phyloP scores from a whole-genome alignment of 2,888 invertebrate species.

The Acleris sparsana region DNA sequence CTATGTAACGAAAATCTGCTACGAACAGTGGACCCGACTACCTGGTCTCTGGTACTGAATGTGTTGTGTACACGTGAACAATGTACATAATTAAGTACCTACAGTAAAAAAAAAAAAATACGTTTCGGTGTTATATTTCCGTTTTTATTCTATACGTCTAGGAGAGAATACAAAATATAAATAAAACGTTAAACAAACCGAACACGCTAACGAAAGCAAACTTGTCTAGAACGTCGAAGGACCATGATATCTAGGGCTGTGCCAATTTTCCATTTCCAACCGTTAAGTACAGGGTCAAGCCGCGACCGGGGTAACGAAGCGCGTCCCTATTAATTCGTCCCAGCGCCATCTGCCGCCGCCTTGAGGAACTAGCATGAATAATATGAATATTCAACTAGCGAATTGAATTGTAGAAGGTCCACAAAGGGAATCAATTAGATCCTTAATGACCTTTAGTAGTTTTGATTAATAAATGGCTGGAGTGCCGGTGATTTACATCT shows the following conservation, averaged over 20 bases:
- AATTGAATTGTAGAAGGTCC: conserved; percentile 32
- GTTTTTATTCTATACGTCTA: no score
- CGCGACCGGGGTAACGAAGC: conserved; percentile 29
- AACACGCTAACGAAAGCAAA: no score
- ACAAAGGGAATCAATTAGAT: conserved; percentile 36
- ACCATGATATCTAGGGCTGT: background rate
- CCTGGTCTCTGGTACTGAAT: no score
- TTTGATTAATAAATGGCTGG: conserved; percentile 36
- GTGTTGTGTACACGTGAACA: no score
- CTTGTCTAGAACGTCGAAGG: background rate
- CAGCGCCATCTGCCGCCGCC: conserved; percentile 27
- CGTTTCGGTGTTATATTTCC: no score
- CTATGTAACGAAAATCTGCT: no score
- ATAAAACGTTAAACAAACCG: no score
- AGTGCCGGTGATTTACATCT: conserved; percentile 29
- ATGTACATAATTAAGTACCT: no score
- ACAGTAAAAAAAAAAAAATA: no score
- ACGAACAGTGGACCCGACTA: no score
- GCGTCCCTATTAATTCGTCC: conserved; percentile 23
- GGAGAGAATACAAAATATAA: no score
- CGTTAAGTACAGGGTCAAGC: conserved; percentile 22
- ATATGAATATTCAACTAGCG: conserved; percentile 18
- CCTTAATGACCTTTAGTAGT: conserved; percentile 36
- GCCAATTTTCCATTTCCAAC: background rate
- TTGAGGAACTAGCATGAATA: conserved; percentile 33